Evolutionary conservation across 2,888 invertebrate species (phyloP), one percentile per base, ranked within the genome.

Genomic region (Parnassius mnemosyne): DNA sequence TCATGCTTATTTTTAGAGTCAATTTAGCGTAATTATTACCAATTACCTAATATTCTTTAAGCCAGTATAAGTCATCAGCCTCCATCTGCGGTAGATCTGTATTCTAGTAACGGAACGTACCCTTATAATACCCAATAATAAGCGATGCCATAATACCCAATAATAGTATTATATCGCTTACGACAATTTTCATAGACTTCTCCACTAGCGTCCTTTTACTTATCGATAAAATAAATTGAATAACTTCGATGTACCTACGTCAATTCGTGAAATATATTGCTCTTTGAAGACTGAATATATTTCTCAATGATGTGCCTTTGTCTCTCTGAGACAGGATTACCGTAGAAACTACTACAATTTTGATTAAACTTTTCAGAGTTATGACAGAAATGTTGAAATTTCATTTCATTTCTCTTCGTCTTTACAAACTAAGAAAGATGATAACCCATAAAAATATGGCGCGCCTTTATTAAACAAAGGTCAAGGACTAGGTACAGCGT

Each of bases 91-190:
- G 54, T 54, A 43, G 42, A 43, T 43, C 50, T 41, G 73, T 80
- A 79, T 82, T 82, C 74, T 74, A 74, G 73, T 77, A 75, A 77
- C 71, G 71, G 73, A 75, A 77, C 71, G 71, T 73, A 70, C 69
- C 64, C 65, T 68, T 66, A 65, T 66, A 61, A 68, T 64, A 61
- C 53, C 60, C 59, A 65, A 61, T 59, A 34, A 34, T 5, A 34
- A 3, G 34, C 34, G 5, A 34, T 5, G 34, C 66, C 75, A 68
- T 72, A 75, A 71, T 66, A 74, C 71, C 67, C 69, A 70, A 66
- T 76, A 77, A 80, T 72, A 66, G 65, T 69, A 71, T 77, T 73
- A 75, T 69, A 70, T 66, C 73, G 73, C 74, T 78, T 76, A 77
- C 76, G 77, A 77, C 74, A 73, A 71, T 76, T 78, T 71, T 68